Base-by-base conservation (phyloP, 2,113 vertebrate species). In the Hippocampus zosterae region DNA sequence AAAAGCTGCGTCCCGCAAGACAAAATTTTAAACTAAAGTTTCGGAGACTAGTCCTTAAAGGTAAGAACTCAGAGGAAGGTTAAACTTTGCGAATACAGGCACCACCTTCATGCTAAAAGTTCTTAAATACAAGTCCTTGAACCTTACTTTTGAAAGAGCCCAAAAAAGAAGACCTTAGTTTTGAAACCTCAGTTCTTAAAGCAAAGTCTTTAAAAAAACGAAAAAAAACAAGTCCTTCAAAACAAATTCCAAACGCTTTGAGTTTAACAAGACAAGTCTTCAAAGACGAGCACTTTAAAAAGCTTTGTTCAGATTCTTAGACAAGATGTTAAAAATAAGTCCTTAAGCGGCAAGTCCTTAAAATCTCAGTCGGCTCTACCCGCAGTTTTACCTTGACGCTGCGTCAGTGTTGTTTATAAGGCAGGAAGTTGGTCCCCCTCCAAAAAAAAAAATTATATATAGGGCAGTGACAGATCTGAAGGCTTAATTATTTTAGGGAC, bases 401-500 rank as follows among this genome's bases (percentile, higher is more conserved):
- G 41, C 80, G 73, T 74, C 85, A 70, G 71, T n/a, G 78, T 77
- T 84, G 85, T 90, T 89, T 72, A 82, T 88, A 85, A 87, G 74
- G 2, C 73, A 48, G 78, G 76, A 42, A 77, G 76, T 74, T 50
- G 67, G 75, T 74, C 63, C 63, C 37, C 52, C 50, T 19, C 50
- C 18, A 8, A 23, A 55, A 55, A 50, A 46, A 3, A 15, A 15
- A 19, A 52, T 81, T 88, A 87, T 87, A 89, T 82, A 87, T 69
- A 81, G 82, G 75, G 70, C 79, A 84, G 75, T 73, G 75, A 77
- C 71, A 72, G 85, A 89, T 77, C 80, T 89, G 89, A 90, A 89
- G 87, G 88, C 88, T 88, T 90, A 90, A 92, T 90, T 91, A 91
- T 91, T 89, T 88, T 87, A 88, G 85, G 83, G 79, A 86, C 88